phyloP scores from a whole-genome alignment of 2,113 vertebrate species.

The Condylura cristata region DNA sequence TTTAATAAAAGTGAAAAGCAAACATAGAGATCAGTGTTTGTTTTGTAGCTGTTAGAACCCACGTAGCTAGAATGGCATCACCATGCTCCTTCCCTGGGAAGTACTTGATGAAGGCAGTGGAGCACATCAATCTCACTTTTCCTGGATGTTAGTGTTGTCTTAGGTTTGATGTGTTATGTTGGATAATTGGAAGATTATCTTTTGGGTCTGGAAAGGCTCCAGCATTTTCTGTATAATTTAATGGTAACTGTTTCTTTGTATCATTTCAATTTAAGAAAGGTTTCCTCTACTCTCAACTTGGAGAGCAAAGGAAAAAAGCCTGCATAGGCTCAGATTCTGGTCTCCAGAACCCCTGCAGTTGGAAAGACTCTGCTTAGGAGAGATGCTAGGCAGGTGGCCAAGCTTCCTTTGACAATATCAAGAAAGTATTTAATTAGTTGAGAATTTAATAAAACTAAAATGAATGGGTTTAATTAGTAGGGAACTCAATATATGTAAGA shows the following conservation, averaged over 20 bases:
- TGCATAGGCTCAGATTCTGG: not conserved
- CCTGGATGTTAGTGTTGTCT: not conserved
- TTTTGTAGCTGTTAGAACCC: not conserved
- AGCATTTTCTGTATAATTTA: not conserved
- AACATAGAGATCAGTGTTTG: not conserved
- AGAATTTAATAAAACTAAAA: constrained; percentile 49
- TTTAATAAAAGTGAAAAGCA: not conserved
- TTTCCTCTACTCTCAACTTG: not conserved
- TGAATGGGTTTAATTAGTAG: not conserved
- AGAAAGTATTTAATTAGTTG: constrained; percentile 47
- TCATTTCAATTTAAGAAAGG: not conserved
- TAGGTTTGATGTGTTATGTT: not conserved
- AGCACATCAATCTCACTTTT: too few species aligned
- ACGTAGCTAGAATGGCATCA: not conserved
- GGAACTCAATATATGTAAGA: not conserved
- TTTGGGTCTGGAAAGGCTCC: too few species aligned
- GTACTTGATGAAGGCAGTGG: not conserved
- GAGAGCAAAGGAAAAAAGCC: not conserved
- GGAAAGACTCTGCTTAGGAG: not conserved
- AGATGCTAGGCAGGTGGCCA: not conserved
- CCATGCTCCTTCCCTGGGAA: not conserved
- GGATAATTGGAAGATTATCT: not conserved
- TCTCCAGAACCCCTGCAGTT: not conserved
- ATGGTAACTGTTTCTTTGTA: not conserved
- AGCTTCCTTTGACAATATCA: constrained; percentile 2